Base-by-base conservation (phyloP, 2,888 invertebrate species). In the Trypoxylon attenuatum region DNA sequence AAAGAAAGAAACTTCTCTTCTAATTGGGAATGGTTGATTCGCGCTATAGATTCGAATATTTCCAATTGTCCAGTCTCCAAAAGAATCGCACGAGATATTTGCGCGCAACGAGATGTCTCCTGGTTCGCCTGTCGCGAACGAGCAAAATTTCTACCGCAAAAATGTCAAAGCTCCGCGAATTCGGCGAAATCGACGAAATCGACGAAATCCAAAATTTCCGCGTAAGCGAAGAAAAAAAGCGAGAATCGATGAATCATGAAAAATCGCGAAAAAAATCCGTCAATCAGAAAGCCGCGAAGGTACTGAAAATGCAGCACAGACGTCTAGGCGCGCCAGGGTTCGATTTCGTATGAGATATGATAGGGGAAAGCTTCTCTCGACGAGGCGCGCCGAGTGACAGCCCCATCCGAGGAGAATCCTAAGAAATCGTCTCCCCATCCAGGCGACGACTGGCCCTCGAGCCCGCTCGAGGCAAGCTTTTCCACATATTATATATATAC, bases 41-140 rank as follows among this genome's bases (percentile, higher is more conserved):
- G 76, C 71, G 78, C 76, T 73, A 63, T 84, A 84, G 82, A 82
- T 81, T 82, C 77, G 78, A 78, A 78, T 73, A 71, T 82, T 78
- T 81, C 76, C 74, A 79, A 81, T 77, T 82, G 76, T 82, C 80
- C 80, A 82, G 71, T 82, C 78, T 80, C 65, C 69, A 75, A 50
- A 65, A 63, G 29, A 46, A 63, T 69, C 66, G 51, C 61, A 54
- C 71, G 69, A 69, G 62, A 57, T 58, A 69, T 54, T 49, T 59
- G 65, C 55, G 64, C 60, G 65, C 53, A 66, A 33, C 56, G 66
- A 57, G 67, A 49, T 74, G 51, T 66, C 68, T 50, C 62, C 33
- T 13, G 13, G 8, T 3, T 4, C 10, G 33, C 33, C 33, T 2
- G 54, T 52, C 46, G 62, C 42, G 45, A 66, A 62, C 42, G 42